Conservation (phyloP, 1,140 invertebrate genomes). For the Apis laboriosa region DNA sequence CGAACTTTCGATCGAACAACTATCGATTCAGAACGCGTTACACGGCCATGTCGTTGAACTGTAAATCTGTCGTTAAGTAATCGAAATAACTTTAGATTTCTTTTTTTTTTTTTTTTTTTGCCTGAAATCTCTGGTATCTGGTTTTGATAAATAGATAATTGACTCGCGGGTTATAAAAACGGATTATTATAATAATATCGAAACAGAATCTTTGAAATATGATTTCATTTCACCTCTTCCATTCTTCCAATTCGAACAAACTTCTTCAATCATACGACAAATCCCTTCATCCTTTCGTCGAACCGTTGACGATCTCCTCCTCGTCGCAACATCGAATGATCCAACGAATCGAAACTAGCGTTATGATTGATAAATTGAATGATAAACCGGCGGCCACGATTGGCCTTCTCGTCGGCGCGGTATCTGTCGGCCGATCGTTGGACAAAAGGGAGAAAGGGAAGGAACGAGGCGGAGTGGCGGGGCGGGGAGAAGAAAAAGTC, state of each 20-base stretch:
- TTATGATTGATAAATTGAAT: slow-evolving; percentile 44
- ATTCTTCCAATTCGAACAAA: too few relatives aligned
- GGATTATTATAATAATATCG: not conserved
- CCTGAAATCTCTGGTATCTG: too few relatives aligned
- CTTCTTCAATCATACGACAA: not conserved
- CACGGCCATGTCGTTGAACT: slow-evolving; percentile 21
- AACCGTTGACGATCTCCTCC: too few relatives aligned
- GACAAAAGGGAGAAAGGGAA: not conserved
- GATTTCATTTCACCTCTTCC: too few relatives aligned
- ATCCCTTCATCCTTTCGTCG: too few relatives aligned
- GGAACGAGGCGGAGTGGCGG: not conserved
- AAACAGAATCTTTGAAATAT: too few relatives aligned
- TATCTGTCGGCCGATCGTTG: slow-evolving; percentile 24
- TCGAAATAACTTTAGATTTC: not conserved
- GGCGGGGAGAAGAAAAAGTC: not conserved
- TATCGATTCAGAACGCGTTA: slow-evolving; percentile 11
- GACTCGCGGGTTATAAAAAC: not conserved
- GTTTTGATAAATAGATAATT: too few relatives aligned
- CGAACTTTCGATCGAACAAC: slow-evolving; percentile 5
- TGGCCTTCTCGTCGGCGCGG: slow-evolving; percentile 32
- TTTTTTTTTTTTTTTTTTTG: too few relatives aligned
- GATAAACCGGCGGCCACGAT: slow-evolving; percentile 26
- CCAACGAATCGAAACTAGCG: not conserved
- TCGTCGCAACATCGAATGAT: not conserved
- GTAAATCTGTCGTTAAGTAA: not conserved